Conservation (phyloP, 2,113 vertebrate species). For the Eulemur rufifrons region DNA sequence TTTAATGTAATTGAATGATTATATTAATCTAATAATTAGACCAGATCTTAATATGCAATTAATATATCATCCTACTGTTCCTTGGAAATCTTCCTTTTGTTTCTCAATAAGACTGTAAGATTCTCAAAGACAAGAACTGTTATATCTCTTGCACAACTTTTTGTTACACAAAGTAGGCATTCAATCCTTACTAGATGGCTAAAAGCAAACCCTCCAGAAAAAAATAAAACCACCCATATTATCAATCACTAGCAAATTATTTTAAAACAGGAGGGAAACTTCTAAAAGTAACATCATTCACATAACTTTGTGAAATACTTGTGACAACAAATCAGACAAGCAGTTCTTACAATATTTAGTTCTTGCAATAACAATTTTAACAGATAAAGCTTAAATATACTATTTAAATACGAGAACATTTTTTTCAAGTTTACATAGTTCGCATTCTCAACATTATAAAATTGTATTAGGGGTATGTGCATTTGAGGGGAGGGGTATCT, state of each 20-base stretch:
- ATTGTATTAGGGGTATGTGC: not conserved
- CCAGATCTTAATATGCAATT: not conserved
- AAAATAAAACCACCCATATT: not conserved
- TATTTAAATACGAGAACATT: slow-evolving; percentile 8
- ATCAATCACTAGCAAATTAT: not conserved
- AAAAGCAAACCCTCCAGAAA: not conserved
- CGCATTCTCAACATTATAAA: not conserved
- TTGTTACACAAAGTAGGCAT: slow-evolving; percentile 1
- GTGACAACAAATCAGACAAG: not conserved
- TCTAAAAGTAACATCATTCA: not conserved
- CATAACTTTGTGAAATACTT: not conserved
- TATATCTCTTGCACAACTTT: not conserved
- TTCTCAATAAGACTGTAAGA: not conserved
- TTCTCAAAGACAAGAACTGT: slow-evolving; percentile 19
- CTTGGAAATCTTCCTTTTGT: not conserved
- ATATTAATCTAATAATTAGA: not conserved
- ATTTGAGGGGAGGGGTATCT: not conserved
- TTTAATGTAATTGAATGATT: not conserved
- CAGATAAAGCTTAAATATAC: not conserved
- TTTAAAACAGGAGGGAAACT: slow-evolving; percentile 28
- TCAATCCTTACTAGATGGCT: not conserved
- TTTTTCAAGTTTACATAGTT: not conserved
- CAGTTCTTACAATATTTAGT: slow-evolving; percentile 15
- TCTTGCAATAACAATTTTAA: slow-evolving; percentile 3
- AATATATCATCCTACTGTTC: not conserved